Evolutionary conservation across 2,113 vertebrate genomes (phyloP), one percentile per base, ranked within the genome.

Genomic region (Chaenocephalus aceratus): DNA sequence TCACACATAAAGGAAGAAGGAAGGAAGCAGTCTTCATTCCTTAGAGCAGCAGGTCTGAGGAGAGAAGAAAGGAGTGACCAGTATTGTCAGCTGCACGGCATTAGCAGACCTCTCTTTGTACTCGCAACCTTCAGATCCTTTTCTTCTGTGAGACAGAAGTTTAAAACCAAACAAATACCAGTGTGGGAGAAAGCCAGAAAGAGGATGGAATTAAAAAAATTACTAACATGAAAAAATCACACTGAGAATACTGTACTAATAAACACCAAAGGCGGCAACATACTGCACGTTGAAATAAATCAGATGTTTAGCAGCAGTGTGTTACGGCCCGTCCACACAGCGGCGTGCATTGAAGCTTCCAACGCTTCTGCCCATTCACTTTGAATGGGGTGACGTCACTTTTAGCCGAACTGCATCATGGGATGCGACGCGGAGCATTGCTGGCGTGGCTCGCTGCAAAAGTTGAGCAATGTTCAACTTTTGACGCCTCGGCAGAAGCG

Each of bases 61-160:
- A 30, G 69, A 86, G 72, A 87, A 86, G 75, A 86, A 90, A 90
- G 79, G 72, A 84, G 51, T 69, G 68, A 65, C 58, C 60, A 71
- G 78, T 80, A 64, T 85, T 75, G 72, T 89, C 84, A 84, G 88
- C 84, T 88, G 84, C 73, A 72, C 73, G 69, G 75, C 68, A 82
- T 90, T 79, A 80, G 30, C 34, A 44, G 82, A 79, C 67, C 80
- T 66, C 56, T 69, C 15, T 87, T 84, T 80, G 74, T 79, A 77
- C 64, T 77, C 79, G 80, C 49, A 72, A 75, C 84, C 66, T 77
- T 80, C 85, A 83, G 80, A 74, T 87, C 79, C 80, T 87, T 36
- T 88, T 89, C 70, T 89, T 89, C 80, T 84, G 15, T 60, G 75
- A 81, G 72, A 77, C 52, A 70, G 65, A 66, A 60, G 53, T 70